These are phyloP conservation scores for Suricata suricatta DNA, from an alignment of 2,113 vertebrate species.

Conservation along the genomic window DNA sequence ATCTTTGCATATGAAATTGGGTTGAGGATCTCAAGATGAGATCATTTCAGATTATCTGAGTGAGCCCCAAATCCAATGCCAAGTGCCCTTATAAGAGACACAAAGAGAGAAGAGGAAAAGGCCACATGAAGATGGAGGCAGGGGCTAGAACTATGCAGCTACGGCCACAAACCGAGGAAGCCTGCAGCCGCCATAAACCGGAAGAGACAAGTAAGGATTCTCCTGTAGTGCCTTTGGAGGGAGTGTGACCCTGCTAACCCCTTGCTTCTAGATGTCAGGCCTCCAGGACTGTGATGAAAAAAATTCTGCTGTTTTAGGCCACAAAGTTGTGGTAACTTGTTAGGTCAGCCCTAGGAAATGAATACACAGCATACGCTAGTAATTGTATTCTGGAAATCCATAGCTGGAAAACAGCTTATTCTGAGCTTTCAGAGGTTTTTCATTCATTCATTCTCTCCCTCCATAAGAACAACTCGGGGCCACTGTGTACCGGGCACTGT, in stretches of 20 bases:
- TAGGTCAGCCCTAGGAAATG: not conserved
- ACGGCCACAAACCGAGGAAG: not conserved
- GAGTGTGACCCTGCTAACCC: rapidly evolving
- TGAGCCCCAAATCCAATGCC: not conserved
- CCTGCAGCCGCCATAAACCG: not conserved
- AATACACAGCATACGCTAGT: not conserved
- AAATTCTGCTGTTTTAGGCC: not conserved
- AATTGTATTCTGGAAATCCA: not conserved
- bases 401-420: not conserved
- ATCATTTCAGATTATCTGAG: not conserved
- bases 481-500: not conserved
- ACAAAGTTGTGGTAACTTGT: not conserved
- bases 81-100: not conserved
- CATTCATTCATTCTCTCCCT: not conserved
- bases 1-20: not conserved
- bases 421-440: not conserved
- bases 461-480: not conserved
- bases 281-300: not conserved
- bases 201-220: not conserved
- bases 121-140: rapidly evolving
- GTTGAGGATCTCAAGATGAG: not conserved
- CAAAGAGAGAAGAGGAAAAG: not conserved
- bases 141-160: not conserved
- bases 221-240: not conserved
- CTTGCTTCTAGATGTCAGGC: not conserved